These are phyloP conservation scores for Ephestia elutella DNA, from an alignment of 1,140 invertebrate genomes.

Conservation along the genomic window DNA sequence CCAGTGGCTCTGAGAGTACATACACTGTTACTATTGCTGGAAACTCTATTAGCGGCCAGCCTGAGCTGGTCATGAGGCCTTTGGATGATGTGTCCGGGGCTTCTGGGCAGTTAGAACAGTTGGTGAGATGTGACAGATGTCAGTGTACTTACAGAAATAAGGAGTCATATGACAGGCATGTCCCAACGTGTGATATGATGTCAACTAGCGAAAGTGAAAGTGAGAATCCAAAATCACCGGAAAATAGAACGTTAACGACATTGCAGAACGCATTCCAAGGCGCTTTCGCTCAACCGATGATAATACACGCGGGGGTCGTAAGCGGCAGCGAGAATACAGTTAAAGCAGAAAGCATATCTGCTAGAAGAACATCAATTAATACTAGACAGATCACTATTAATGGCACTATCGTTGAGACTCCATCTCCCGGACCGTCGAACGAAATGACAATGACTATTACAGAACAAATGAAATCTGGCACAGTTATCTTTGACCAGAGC, in stretches of 20 bases:
- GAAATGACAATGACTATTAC: conserved; percentile 71
- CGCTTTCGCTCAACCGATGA: conserved; percentile 68
- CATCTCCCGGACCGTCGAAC: conserved; percentile 66
- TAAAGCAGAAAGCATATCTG: conserved; percentile 65
- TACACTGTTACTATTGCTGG: conserved; percentile 70
- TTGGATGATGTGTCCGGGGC: conserved; percentile 53
- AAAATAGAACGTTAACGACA: conserved; percentile 70
- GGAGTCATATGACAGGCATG: conserved; percentile 89
- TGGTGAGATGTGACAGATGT: conserved; percentile 90
- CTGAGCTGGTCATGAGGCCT: conserved; percentile 70
- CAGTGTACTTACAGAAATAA: conserved; percentile 91
- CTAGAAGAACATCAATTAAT: conserved; percentile 69
- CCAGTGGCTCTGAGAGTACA: conserved; percentile 65
- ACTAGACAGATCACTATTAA: conserved; percentile 73
- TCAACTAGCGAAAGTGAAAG: conserved; percentile 86
- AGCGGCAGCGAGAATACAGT: conserved; percentile 63
- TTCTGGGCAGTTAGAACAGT: conserved; percentile 75
- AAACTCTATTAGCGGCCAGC: conserved; percentile 59
- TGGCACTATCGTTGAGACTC: conserved; percentile 72
- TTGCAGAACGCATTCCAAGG: conserved; percentile 71
- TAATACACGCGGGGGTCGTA: conserved; percentile 65
- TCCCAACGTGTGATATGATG: conserved; percentile 84
- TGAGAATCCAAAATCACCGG: conserved; percentile 73
- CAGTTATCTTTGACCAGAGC: conserved; percentile 64
- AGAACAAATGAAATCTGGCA: conserved; percentile 68